Percentiles rank a stretch among this genome's conserved stretches.
These are phyloP conservation scores for Apodemia hepburni DNA, from an alignment of 2,888 invertebrate species.

Conservation along the genomic window DNA sequence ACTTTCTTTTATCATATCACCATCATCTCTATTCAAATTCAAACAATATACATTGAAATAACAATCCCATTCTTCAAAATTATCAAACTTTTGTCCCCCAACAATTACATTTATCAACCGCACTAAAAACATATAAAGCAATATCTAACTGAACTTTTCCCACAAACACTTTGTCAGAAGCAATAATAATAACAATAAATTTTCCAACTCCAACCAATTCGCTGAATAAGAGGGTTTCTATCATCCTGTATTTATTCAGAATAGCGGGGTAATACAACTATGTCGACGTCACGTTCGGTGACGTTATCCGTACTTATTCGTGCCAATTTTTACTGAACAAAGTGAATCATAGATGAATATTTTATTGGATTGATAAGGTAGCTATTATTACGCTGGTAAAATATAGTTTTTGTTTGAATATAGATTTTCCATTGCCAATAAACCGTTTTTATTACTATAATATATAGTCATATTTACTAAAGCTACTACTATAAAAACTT, in stretches of 20 bases:
- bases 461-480: background rate
- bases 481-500: too few relatives aligned
- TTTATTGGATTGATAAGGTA: background rate
- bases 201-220: slow-evolving; percentile 38
- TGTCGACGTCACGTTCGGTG: slow-evolving; percentile 32
- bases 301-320: slow-evolving; percentile 26
- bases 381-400: background rate
- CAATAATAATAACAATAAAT: slow-evolving; percentile 74
- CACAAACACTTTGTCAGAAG: slow-evolving; percentile 52
- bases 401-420: background rate
- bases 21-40: slow-evolving; percentile 1
- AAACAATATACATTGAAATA: slow-evolving; percentile 2
- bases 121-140: slow-evolving; percentile 57
- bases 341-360: slow-evolving; percentile 5
- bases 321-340: background rate
- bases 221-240: slow-evolving; percentile 36
- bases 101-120: slow-evolving; percentile 60
- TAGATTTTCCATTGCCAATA: background rate
- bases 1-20: too few relatives aligned
- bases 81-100: slow-evolving; percentile 44
- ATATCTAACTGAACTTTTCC: slow-evolving; percentile 48
- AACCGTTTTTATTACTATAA: background rate
- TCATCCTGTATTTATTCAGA: slow-evolving; percentile 37
- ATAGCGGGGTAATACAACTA: slow-evolving; percentile 23
- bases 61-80: slow-evolving; percentile 38